phyloP scores from a whole-genome alignment of 2,797 vertebrate species.

The Phrynocephalus forsythii region DNA sequence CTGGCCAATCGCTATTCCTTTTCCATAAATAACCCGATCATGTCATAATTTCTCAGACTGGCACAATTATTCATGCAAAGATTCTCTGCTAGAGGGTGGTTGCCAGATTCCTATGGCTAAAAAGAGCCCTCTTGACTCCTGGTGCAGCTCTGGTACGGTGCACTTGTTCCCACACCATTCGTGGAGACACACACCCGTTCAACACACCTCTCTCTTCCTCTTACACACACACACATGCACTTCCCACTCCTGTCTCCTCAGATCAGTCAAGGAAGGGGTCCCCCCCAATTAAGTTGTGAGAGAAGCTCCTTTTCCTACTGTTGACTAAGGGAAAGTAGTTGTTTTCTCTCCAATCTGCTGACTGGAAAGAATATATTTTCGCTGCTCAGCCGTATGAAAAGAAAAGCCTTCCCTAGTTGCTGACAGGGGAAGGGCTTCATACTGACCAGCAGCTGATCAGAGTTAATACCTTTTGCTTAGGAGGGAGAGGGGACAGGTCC shows the following conservation, averaged over 20 bases:
- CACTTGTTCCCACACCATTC: not conserved
- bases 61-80: too few relatives aligned
- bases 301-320: not conserved
- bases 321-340: not conserved
- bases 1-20: too few relatives aligned
- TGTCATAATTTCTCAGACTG: too few relatives aligned
- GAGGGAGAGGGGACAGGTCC: too few relatives aligned
- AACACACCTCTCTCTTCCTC: not conserved
- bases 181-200: not conserved
- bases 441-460: too few relatives aligned
- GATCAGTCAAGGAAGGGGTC: not conserved
- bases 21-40: too few relatives aligned
- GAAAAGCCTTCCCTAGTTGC: not conserved
- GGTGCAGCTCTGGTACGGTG: too few relatives aligned
- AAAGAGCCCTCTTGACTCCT: too few relatives aligned
- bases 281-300: not conserved
- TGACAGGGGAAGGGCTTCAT: not conserved
- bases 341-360: not conserved
- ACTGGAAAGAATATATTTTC: not conserved
- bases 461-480: too few relatives aligned
- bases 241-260: too few relatives aligned
- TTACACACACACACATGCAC: not conserved
- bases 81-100: too few relatives aligned
- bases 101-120: too few relatives aligned
- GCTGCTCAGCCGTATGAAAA: not conserved